A percentile compares a stretch with the other conserved stretches of the same genome.
Conservation (phyloP, 2,888 invertebrate species). For the Ganaspis brasiliensis region DNA sequence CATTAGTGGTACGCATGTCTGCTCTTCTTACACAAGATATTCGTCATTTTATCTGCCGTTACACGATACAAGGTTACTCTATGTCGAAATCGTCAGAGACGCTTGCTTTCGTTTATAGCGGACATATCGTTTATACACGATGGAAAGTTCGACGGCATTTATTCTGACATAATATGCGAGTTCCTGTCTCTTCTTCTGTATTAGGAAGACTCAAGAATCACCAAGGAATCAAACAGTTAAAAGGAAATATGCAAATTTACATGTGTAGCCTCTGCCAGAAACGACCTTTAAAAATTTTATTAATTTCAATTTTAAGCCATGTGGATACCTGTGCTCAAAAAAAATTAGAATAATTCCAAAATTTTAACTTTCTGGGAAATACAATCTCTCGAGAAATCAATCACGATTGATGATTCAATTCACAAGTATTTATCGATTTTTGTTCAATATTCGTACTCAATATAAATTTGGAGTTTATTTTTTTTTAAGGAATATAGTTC, state of each 20-base stretch:
- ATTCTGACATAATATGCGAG: slow-evolving; percentile 17
- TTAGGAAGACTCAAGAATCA: neutral
- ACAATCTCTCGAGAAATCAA: neutral
- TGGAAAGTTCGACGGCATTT: slow-evolving; percentile 27
- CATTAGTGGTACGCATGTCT: slow-evolving; percentile 15
- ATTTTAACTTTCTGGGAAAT: neutral
- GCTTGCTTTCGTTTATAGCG: slow-evolving; percentile 27
- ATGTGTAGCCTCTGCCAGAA: slow-evolving; percentile 5
- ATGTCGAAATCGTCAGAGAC: slow-evolving; percentile 23
- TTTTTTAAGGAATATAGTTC: no score
- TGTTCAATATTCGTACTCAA: no score
- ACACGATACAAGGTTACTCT: slow-evolving; percentile 16
- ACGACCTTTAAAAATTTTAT: neutral
- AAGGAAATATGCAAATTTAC: slow-evolving; percentile 27
- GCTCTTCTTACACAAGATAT: slow-evolving; percentile 21
- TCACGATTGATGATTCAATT: slow-evolving; percentile 14
- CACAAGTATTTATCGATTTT: no score
- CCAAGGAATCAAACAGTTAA: neutral
- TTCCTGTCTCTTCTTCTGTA: slow-evolving; percentile 15
- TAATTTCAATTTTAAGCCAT: neutral
- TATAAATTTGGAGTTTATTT: no score
- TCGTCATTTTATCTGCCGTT: slow-evolving; percentile 31
- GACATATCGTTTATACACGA: slow-evolving; percentile 13
- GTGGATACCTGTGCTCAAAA: neutral
- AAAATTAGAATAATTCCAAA: slow-evolving; percentile 4